Conservation (phyloP, 2,888 invertebrate species). For the Iselma pallidipennis region DNA sequence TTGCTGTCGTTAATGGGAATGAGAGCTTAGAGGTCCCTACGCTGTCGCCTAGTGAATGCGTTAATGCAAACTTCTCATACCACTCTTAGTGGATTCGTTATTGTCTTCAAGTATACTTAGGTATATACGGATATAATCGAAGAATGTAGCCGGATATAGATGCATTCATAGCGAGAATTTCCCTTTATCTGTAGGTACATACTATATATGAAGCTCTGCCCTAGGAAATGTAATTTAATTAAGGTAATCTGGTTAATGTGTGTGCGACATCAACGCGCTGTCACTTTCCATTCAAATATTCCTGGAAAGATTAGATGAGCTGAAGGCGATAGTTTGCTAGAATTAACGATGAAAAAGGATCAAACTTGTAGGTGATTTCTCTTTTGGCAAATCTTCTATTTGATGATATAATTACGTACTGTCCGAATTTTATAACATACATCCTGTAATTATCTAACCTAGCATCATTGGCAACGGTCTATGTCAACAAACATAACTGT, state of each 20-base stretch:
- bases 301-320: constrained; percentile 18
- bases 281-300: constrained; percentile 16
- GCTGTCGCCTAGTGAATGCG: too few relatives aligned
- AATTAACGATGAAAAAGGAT: neutral
- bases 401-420: too few relatives aligned
- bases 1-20: neutral
- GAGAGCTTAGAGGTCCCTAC: neutral
- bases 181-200: neutral
- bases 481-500: constrained; percentile 9
- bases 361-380: too few relatives aligned
- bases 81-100: neutral
- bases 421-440: too few relatives aligned
- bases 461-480: neutral
- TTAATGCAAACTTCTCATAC: neutral
- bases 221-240: constrained; percentile 20
- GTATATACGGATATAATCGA: neutral
- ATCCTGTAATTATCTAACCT: too few relatives aligned
- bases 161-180: constrained; percentile 1
- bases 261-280: constrained; percentile 1
- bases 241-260: constrained; percentile 22
- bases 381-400: too few relatives aligned
- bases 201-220: neutral
- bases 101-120: neutral
- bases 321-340: too few relatives aligned
- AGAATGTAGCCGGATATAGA: constrained; percentile 9